Base-by-base conservation (phyloP, 2,797 vertebrate species). In the Crax fasciolata region DNA sequence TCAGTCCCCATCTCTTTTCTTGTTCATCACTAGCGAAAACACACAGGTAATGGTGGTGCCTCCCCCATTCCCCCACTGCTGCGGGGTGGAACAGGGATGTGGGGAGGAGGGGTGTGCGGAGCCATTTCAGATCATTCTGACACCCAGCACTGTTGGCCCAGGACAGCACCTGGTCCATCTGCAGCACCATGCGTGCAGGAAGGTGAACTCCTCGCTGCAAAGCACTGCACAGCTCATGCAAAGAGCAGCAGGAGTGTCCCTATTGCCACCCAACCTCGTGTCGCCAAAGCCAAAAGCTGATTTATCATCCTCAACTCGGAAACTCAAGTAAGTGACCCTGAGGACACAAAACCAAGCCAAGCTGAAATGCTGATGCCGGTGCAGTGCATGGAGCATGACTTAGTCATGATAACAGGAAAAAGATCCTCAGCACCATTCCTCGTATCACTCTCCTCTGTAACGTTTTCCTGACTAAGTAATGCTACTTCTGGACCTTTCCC, bases 321-420 rank as follows among this genome's bases (percentile, higher is more conserved):
- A 89, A 75, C 8, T 21, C 9, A 25, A 92, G 43, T 28, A 61
- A 43, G 68, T 24, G 54, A 74, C 66, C 25, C 63, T 77, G 68
- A 0, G 14, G 86, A 54, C 61, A 87, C 23, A 0, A 0, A 85
- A 85, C 2, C 4, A 48, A 63, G 32, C 27, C 61, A 79, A 92
- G 57, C 68, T 87, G 86, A 90, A 95, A 77, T 72, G 62, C 92
- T 94, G 75, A 65, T 74, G 72, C 65, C 77, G 70, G 55, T 89
- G 70, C 54, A 78, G 65, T 51, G 84, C 39, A 78, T 0, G 2
- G 57, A 62, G 32, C 16, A 20, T 35, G 72, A 55, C 41, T 92
- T 48, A 92, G 43, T 78, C 70, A 83, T 35, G 73, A 88, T 0
- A 0, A 46, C 83, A 91, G 58, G 61, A 96, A 66, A 82, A 91